Evolutionary conservation across 2,113 vertebrate species (phyloP), one percentile per base, ranked within the genome.

Genomic region (Psilopogon haemacephalus): DNA sequence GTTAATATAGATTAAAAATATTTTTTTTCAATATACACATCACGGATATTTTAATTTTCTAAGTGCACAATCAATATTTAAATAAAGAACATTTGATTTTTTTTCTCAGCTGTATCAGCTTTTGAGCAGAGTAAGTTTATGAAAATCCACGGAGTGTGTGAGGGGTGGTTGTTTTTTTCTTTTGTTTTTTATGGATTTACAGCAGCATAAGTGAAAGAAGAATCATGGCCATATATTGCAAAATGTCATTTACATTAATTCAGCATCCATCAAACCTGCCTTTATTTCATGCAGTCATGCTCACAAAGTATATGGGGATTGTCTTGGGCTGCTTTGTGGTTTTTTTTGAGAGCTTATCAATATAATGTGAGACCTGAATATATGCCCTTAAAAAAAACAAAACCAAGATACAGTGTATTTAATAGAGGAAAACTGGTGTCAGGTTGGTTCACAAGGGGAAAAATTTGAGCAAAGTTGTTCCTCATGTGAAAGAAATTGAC

Each of bases 201-300:
- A 84, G 64, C 79, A 84, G 30, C 62, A 5, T 81, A 86, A 92
- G 58, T 93, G 73, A 93, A 92, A 92, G 58, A 54, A 86, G 65
- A 95, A 93, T 90, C 65, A 65, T 38, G 58, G 65, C 38, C 73
- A 50, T 91, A 75, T 60, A 86, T 92, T 93, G 59, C 38, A 58
- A 90, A 84, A 89, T 90, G 87, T 80, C 73, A 83, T 94, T 89
- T 86, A 72, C 33, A 84, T 96, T 92, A 95, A 95, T 85, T 93
- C 90, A 89, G 4, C 70, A 73, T 92, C 86, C 33, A 85, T 95
- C 86, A 92, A 80, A 81, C 59, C n/a, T 84, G 84, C 35, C 77
- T 93, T 92, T 90, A 89, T 94, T 94, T 93, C 65, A 88, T 95
- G 30, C 84, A 75, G 70, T 81, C 67, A 20, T 82, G 67, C 48